These are phyloP conservation scores for Aleiodes sp. DNA, from an alignment of 1,140 invertebrate genomes.

Conservation along the genomic window DNA sequence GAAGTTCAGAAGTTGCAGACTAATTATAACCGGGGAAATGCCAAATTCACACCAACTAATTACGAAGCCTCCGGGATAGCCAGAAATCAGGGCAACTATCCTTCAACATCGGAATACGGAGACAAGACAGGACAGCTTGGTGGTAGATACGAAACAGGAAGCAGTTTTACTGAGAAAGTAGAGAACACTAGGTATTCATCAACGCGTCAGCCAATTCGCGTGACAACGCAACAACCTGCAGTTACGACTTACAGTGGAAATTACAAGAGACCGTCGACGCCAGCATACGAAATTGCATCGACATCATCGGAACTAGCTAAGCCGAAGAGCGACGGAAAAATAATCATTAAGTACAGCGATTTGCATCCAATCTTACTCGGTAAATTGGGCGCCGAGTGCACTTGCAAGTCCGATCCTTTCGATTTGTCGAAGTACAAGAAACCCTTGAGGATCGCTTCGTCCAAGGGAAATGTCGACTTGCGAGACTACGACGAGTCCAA, in stretches of 20 bases:
- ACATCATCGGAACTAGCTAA: constrained; percentile 47
- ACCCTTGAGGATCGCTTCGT: constrained; percentile 51
- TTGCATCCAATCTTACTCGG: constrained; percentile 74
- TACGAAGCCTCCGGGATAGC: constrained; percentile 29
- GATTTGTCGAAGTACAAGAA: constrained; percentile 51
- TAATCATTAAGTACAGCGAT: constrained; percentile 74
- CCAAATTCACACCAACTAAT: constrained; percentile 47
- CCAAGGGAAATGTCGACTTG: constrained; percentile 55
- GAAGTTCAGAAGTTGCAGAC: constrained; percentile 39
- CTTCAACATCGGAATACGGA: not conserved
- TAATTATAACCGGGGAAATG: constrained; percentile 49
- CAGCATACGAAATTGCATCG: constrained; percentile 38
- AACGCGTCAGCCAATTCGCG: too few species aligned
- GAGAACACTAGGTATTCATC: not conserved
- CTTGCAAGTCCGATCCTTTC: constrained; percentile 74
- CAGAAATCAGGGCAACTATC: not conserved
- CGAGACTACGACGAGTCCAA: constrained; percentile 61
- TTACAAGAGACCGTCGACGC: constrained; percentile 39
- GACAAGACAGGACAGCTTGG: too few species aligned
- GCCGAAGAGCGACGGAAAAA: constrained; percentile 61
- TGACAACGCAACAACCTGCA: constrained; percentile 29
- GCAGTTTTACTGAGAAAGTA: too few species aligned
- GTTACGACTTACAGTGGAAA: constrained; percentile 45
- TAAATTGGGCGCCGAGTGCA: constrained; percentile 78
- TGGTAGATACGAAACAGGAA: too few species aligned